These are phyloP conservation scores for Mylabris sibirica DNA, from an alignment of 2,888 invertebrate species.

Conservation along the genomic window DNA sequence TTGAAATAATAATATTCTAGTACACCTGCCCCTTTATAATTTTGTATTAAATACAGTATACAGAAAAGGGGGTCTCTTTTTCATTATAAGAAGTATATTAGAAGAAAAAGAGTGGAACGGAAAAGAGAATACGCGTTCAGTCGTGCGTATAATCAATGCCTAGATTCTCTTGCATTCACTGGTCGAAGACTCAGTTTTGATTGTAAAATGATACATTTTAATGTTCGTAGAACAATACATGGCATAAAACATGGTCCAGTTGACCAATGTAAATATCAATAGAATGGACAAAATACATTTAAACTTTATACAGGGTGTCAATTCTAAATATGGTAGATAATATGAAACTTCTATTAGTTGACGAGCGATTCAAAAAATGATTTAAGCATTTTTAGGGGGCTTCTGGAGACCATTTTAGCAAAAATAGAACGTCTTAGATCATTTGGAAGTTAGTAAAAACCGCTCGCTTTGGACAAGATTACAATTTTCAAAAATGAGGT, in stretches of 20 bases:
- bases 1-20: too few relatives aligned
- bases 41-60: not conserved
- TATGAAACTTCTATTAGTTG: too few relatives aligned
- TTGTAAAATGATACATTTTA: slow-evolving; percentile 58
- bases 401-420: too few relatives aligned
- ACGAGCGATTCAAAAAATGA: too few relatives aligned
- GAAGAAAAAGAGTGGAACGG: slow-evolving; percentile 31
- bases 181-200: slow-evolving; percentile 51
- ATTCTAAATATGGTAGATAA: too few relatives aligned
- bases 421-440: too few relatives aligned
- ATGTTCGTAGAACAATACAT: slow-evolving; percentile 53
- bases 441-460: too few relatives aligned
- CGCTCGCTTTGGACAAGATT: too few relatives aligned
- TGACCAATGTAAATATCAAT: slow-evolving; percentile 35
- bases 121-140: slow-evolving; percentile 48
- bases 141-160: slow-evolving; percentile 58
- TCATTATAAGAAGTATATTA: slow-evolving; percentile 7
- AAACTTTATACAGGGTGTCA: too few relatives aligned
- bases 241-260: slow-evolving; percentile 50
- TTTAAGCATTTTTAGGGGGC: too few relatives aligned
- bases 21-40: not conserved
- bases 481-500: too few relatives aligned
- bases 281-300: slow-evolving; percentile 15
- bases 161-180: slow-evolving; percentile 51
- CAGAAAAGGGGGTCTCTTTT: not conserved